Percentiles rank a stretch among this genome's conserved stretches.
These are phyloP conservation scores for Rhabditophanes sp. DNA, from an alignment of 2,888 invertebrate genomes.

Conservation along the genomic window DNA sequence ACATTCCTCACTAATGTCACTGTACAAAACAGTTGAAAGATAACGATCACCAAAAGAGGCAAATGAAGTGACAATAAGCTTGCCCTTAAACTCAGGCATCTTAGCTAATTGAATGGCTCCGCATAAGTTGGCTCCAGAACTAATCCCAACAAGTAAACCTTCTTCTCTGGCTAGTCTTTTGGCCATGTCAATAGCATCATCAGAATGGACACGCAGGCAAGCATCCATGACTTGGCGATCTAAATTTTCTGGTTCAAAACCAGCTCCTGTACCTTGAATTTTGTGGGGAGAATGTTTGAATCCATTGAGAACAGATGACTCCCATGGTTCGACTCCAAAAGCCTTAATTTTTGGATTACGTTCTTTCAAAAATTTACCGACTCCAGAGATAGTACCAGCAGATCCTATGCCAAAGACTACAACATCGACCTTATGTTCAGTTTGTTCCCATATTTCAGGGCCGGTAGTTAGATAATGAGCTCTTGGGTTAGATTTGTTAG, in stretches of 20 bases:
- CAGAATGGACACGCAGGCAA: slow-evolving; percentile 24
- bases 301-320: slow-evolving; percentile 31
- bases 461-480: slow-evolving; percentile 39
- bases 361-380: slow-evolving; percentile 29
- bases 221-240: slow-evolving; percentile 28
- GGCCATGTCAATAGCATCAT: slow-evolving; percentile 29
- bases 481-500: slow-evolving; percentile 15
- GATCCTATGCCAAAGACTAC: slow-evolving; percentile 39
- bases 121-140: slow-evolving; percentile 35
- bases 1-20: slow-evolving; percentile 8
- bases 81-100: slow-evolving; percentile 29
- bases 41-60: slow-evolving; percentile 41
- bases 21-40: slow-evolving; percentile 17
- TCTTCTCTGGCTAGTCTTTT: slow-evolving; percentile 27
- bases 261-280: slow-evolving; percentile 38
- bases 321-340: slow-evolving; percentile 37
- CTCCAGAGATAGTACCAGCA: slow-evolving; percentile 38
- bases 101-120: slow-evolving; percentile 28
- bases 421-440: slow-evolving; percentile 31
- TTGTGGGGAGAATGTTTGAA: slow-evolving; percentile 31
- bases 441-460: slow-evolving; percentile 42
- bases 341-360: slow-evolving; percentile 27
- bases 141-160: slow-evolving; percentile 36
- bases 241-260: slow-evolving; percentile 29
- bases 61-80: slow-evolving; percentile 36